Evolutionary conservation across 1,140 invertebrate species (phyloP).

Genomic region (Zaprionus gabonicus): DNA sequence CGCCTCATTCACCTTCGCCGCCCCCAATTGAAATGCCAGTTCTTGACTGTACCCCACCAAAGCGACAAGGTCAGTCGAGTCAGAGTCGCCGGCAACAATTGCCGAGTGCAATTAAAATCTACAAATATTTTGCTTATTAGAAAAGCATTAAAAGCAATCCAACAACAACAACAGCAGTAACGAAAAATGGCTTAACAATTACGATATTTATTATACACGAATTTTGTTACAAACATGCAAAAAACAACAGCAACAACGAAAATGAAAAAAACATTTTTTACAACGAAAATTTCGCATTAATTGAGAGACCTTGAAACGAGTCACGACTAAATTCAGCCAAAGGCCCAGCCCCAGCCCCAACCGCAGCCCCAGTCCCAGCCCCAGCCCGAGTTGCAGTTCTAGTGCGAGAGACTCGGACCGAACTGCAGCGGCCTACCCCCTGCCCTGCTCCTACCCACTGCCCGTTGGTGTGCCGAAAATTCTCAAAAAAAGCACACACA

Average conservation of each 20-base stretch:
- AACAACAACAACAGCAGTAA: slow-evolving; percentile 24
- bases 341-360: slow-evolving; percentile 57
- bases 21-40: slow-evolving; percentile 49
- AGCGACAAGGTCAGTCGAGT: slow-evolving; percentile 53
- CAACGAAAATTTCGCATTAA: slow-evolving; percentile 81
- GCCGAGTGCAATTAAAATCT: slow-evolving; percentile 68
- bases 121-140: slow-evolving; percentile 79
- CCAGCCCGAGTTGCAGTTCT: slow-evolving; percentile 19
- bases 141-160: slow-evolving; percentile 70
- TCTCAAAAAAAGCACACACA: slow-evolving; percentile 54
- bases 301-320: slow-evolving; percentile 80
- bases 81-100: slow-evolving; percentile 28
- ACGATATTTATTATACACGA: slow-evolving; percentile 81
- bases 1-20: slow-evolving; percentile 22
- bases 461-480: slow-evolving; percentile 59
- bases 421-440: neutral
- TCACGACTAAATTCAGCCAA: slow-evolving; percentile 78
- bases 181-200: slow-evolving; percentile 66
- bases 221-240: slow-evolving; percentile 75
- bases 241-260: slow-evolving; percentile 46
- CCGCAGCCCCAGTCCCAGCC: slow-evolving; percentile 29
- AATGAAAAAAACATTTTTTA: slow-evolving; percentile 56
- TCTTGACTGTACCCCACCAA: slow-evolving; percentile 29
- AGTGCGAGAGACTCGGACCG: neutral
- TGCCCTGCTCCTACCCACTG: neutral